These are phyloP conservation scores for Pomacea maculata DNA, from an alignment of 1,140 invertebrate species.

Conservation along the genomic window DNA sequence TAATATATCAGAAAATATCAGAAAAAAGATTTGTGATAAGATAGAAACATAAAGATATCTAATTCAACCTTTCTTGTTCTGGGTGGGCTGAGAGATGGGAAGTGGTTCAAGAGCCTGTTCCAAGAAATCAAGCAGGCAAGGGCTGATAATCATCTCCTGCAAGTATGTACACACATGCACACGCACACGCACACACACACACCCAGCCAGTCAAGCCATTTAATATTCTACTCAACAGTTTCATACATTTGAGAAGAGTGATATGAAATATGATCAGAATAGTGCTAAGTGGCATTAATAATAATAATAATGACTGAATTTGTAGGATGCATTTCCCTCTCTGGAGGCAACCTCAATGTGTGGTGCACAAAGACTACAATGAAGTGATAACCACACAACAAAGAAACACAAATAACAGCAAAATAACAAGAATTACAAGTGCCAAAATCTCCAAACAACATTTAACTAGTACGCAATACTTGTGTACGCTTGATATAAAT, in stretches of 20 bases:
- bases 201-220: background rate
- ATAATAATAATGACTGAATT: no score
- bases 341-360: no score
- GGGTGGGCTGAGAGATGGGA: conserved; percentile 45
- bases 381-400: background rate
- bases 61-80: conserved; percentile 40
- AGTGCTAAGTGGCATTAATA: no score
- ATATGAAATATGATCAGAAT: no score
- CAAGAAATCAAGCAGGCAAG: conserved; percentile 64
- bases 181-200: conserved; percentile 4
- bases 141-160: conserved; percentile 65
- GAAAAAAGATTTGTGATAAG: background rate
- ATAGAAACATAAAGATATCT: background rate
- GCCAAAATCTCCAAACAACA: background rate
- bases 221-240: background rate
- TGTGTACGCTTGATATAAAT: no score
- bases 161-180: conserved; percentile 60
- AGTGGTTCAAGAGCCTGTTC: conserved; percentile 64
- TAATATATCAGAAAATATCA: no score
- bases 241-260: no score
- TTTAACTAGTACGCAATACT: no score
- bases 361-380: no score
- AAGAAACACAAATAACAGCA: background rate
- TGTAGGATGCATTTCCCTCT: no score
- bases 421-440: background rate